Conservation (phyloP, 2,113 vertebrate genomes). For the Burhinus bistriatus region DNA sequence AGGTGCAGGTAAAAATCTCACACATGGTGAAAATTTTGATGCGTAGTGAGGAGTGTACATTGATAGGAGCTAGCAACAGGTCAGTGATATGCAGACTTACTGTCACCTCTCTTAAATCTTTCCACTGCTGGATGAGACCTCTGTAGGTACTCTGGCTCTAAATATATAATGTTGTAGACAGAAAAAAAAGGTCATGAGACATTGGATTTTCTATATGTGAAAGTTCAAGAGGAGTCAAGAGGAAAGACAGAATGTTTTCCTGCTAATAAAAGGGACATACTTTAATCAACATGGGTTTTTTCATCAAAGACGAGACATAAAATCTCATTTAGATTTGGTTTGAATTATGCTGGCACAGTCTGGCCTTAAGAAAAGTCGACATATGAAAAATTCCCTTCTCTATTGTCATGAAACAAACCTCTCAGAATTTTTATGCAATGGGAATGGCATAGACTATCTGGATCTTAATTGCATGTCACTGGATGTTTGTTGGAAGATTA, state of each 20-base stretch:
- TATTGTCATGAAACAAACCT: not conserved
- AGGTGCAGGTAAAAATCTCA: not conserved
- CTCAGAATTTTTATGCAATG: not conserved
- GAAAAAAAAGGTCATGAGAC: not conserved
- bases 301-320: not conserved
- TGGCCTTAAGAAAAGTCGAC: not conserved
- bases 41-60: rapidly evolving
- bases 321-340: not conserved
- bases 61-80: not conserved
- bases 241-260: not conserved
- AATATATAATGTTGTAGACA: not conserved
- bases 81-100: not conserved
- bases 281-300: not conserved
- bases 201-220: not conserved
- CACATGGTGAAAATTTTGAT: not conserved
- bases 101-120: not conserved
- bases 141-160: not conserved
- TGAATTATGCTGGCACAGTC: not conserved
- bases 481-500: not conserved
- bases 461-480: not conserved
- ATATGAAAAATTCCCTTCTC: not conserved
- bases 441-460: not conserved
- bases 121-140: not conserved
- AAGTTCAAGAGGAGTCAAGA: not conserved
- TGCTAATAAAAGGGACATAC: not conserved